Conservation (phyloP, 2,113 vertebrate species). For the Okapia johnstoni region DNA sequence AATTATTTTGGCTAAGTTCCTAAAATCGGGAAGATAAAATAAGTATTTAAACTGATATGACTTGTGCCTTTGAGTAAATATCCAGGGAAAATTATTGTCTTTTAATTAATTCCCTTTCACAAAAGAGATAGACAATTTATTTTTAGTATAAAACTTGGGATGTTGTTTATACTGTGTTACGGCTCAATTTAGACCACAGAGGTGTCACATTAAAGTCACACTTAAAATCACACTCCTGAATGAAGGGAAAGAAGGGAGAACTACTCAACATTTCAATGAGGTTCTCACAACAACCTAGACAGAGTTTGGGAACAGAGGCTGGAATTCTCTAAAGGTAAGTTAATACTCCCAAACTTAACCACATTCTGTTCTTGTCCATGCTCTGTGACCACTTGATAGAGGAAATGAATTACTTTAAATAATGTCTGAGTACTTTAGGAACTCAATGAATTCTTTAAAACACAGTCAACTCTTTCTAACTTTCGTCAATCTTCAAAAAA, state of each 20-base stretch:
- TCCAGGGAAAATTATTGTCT: not conserved
- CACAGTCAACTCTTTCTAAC: not conserved
- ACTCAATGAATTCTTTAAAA: not conserved
- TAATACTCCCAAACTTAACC: not conserved
- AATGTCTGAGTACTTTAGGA: not conserved
- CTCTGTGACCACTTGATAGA: not conserved
- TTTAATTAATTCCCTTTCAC: not conserved
- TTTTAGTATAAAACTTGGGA: not conserved
- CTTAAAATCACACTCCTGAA: not conserved
- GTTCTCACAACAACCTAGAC: not conserved
- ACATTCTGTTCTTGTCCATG: not conserved
- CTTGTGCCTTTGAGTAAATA: not conserved
- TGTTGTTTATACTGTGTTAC: not conserved
- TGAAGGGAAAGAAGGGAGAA: not conserved
- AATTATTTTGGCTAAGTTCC: not conserved
- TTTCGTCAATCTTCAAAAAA: not conserved
- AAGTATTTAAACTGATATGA: not conserved
- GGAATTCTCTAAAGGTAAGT: not conserved
- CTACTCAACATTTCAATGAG: not conserved
- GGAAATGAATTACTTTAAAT: not conserved
- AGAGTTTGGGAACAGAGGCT: not conserved
- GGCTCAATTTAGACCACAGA: not conserved
- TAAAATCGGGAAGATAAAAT: not conserved
- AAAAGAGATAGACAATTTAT: not conserved
- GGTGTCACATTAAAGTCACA: not conserved